phyloP scores from a whole-genome alignment of 2,888 invertebrate genomes.

The Thelaira solivaga region DNA sequence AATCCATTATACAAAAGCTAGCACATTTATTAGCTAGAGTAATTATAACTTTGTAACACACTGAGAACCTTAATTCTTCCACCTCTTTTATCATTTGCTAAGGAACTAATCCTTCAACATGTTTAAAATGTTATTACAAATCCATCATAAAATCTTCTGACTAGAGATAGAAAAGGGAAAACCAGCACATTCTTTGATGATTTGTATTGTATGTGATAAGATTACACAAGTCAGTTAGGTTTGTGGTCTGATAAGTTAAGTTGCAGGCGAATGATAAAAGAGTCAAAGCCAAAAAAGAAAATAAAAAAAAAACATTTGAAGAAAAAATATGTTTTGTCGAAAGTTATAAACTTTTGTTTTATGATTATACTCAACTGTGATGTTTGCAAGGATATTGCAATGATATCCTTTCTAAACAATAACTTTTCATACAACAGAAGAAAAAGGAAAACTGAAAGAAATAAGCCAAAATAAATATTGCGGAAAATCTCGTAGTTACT shows the following conservation, averaged over 20 bases:
- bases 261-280: slow-evolving; percentile 14
- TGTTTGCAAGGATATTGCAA: slow-evolving; percentile 60
- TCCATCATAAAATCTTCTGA: slow-evolving; percentile 7
- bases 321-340: slow-evolving; percentile 67
- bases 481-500: slow-evolving; percentile 50
- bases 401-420: slow-evolving; percentile 50
- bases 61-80: too few relatives aligned
- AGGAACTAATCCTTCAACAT: neutral
- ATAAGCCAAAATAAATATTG: slow-evolving; percentile 24
- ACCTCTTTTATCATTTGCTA: too few relatives aligned
- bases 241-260: slow-evolving; percentile 42
- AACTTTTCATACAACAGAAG: neutral
- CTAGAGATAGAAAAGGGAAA: neutral
- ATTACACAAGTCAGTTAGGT: slow-evolving; percentile 48
- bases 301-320: slow-evolving; percentile 1
- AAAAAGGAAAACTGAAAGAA: neutral
- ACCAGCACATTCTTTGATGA: slow-evolving; percentile 4
- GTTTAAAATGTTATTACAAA: slow-evolving; percentile 1
- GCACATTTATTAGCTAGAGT: too few relatives aligned
- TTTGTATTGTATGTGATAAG: slow-evolving; percentile 37
- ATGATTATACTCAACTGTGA: slow-evolving; percentile 68
- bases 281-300: slow-evolving; percentile 4
- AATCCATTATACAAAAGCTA: too few relatives aligned
- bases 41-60: too few relatives aligned
- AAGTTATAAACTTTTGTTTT: slow-evolving; percentile 69